These are phyloP conservation scores for Ceramica pisi DNA, from an alignment of 2,888 invertebrate genomes.

Conservation along the genomic window DNA sequence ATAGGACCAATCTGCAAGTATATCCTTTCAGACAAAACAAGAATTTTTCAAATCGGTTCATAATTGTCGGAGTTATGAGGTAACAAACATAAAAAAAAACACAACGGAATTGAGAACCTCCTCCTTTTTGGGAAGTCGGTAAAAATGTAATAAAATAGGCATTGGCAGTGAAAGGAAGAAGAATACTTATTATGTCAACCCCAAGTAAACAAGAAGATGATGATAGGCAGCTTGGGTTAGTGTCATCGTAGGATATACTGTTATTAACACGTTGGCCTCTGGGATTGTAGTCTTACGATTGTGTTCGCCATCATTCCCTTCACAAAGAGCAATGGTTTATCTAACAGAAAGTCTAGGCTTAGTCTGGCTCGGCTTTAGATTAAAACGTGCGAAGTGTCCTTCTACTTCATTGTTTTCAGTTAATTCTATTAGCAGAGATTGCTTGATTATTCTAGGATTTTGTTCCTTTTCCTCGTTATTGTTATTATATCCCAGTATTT, in stretches of 20 bases:
- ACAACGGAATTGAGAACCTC: too few species aligned
- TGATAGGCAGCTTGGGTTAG: not conserved
- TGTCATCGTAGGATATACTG: not conserved
- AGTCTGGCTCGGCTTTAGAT: not conserved
- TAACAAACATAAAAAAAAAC: too few species aligned
- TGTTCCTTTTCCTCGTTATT: constrained; percentile 31
- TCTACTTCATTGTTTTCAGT: constrained; percentile 4
- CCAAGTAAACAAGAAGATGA: not conserved
- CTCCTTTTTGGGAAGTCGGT: too few species aligned
- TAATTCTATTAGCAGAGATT: not conserved
- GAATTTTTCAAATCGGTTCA: too few species aligned
- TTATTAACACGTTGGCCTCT: not conserved
- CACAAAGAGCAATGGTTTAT: not conserved
- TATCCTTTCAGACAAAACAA: too few species aligned
- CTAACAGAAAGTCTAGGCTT: not conserved
- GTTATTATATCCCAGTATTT: not conserved
- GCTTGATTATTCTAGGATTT: not conserved
- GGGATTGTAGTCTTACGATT: not conserved
- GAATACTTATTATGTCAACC: not conserved
- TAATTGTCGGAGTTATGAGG: too few species aligned
- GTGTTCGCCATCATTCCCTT: not conserved
- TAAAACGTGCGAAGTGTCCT: constrained; percentile 11
- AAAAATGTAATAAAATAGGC: not conserved
- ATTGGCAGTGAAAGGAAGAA: not conserved
- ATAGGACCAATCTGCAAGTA: too few species aligned